These are phyloP conservation scores for Macropus fuliginosus DNA, from an alignment of 2,797 vertebrate species.

Conservation along the genomic window DNA sequence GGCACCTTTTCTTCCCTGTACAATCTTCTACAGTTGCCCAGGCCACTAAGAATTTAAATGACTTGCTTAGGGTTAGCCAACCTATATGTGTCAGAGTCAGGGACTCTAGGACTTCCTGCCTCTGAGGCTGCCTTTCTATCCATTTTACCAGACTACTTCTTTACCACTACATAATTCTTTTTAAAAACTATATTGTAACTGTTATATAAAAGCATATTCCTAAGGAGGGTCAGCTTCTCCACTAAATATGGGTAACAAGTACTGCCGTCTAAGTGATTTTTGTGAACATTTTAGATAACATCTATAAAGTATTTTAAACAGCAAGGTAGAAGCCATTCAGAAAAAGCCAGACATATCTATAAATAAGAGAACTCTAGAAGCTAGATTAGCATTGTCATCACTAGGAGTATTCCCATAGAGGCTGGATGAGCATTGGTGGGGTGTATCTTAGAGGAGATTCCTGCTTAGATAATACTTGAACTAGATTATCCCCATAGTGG, in stretches of 20 bases:
- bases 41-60: not conserved
- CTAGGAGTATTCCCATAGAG: not conserved
- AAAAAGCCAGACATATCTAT: not conserved
- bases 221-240: not conserved
- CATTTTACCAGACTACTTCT: not conserved
- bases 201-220: not conserved
- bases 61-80: not conserved
- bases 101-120: not conserved
- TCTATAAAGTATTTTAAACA: not conserved
- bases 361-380: not conserved
- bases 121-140: not conserved
- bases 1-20: not conserved
- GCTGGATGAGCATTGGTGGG: not conserved
- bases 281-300: constrained; percentile 28
- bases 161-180: not conserved
- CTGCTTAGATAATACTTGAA: not conserved
- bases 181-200: not conserved
- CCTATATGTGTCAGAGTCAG: not conserved
- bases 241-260: constrained; percentile 25
- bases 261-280: not conserved
- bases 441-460: not conserved
- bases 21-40: not conserved
- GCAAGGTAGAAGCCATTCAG: not conserved
- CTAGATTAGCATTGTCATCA: not conserved
- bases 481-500: not conserved